Base-by-base conservation (phyloP, 2,888 invertebrate species). In the Agonopterix arenella region DNA sequence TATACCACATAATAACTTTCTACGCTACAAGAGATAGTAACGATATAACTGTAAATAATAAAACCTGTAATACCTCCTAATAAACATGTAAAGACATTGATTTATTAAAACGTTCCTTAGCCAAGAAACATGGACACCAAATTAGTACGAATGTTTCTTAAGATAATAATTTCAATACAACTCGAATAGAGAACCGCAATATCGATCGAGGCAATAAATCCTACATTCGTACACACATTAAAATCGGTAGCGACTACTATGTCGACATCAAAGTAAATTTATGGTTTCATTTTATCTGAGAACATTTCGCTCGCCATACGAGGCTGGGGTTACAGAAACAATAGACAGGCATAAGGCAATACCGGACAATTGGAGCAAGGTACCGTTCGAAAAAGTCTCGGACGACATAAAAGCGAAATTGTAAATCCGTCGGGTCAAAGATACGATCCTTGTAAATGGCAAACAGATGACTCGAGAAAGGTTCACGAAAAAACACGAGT, bases 261-360 rank as follows among this genome's bases (percentile, higher is more conserved):
- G 73, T 74, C 70, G 72, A 78, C 73, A 73, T 76, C 67, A 69
- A 65, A 59, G 57, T 54, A 72, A 65, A 75, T 76, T 78, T 80
- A 80, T 76, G 60, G 70, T 60, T 70, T 61, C 58, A 61, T 68
- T 69, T 73, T 75, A 73, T 69, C 73, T 59, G 59, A 47, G 58
- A 66, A 65, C 66, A 61, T 62, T 64, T 68, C 64, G 62, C 57
- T 59, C 53, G 53, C 63, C 60, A 60, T 62, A 62, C 60, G 54
- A 55, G 55, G 60, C 43, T 59, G 53, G 57, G 55, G 60, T 59
- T 56, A 49, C 47, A 56, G 60, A 63, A 63, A 74, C 74, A 73
- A 74, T 74, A 66, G 69, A 60, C 58, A 58, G 54, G 50, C 51
- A 55, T 54, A 47, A 54, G 54, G 46, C 46, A 51, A 47, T 44